Conservation (phyloP, 2,797 vertebrate genomes). For the Morelia viridis region DNA sequence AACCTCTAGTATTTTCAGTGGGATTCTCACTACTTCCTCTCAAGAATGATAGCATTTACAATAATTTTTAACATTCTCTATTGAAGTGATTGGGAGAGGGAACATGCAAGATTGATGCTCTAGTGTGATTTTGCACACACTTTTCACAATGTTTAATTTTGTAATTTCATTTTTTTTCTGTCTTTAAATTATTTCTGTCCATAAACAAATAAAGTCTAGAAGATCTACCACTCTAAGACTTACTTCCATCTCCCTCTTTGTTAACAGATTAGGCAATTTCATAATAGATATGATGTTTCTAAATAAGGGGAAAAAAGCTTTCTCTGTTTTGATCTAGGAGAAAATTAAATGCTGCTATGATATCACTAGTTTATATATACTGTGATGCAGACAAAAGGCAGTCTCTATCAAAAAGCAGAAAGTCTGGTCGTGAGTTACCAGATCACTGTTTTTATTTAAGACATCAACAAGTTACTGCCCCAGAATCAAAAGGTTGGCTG, state of each 20-base stretch:
- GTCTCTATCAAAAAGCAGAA: slow-evolving; percentile 14
- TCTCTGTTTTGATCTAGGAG: slow-evolving; percentile 34
- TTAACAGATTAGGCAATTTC: slow-evolving; percentile 62
- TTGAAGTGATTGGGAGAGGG: background rate
- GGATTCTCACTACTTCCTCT: slow-evolving; percentile 1
- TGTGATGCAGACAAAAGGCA: slow-evolving; percentile 7
- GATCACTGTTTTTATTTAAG: background rate
- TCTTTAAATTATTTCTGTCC: slow-evolving; percentile 69
- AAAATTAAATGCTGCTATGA: slow-evolving; percentile 44
- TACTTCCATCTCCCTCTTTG: slow-evolving; percentile 56
- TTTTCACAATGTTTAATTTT: slow-evolving; percentile 68
- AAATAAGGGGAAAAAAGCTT: slow-evolving; percentile 70
- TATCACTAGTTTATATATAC: background rate
- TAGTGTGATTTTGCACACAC: slow-evolving; percentile 45
- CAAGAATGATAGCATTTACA: accelerated
- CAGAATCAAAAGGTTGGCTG: background rate
- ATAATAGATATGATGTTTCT: slow-evolving; percentile 68
- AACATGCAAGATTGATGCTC: slow-evolving; percentile 20
- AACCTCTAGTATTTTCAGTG: background rate
- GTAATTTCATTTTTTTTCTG: slow-evolving; percentile 50
- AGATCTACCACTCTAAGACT: slow-evolving; percentile 63
- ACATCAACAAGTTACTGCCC: background rate
- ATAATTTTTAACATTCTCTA: background rate
- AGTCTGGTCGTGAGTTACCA: background rate
- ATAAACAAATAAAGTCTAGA: slow-evolving; percentile 71